phyloP scores from a whole-genome alignment of 1,140 invertebrate species.

The Daktulosphaira vitifoliae region DNA sequence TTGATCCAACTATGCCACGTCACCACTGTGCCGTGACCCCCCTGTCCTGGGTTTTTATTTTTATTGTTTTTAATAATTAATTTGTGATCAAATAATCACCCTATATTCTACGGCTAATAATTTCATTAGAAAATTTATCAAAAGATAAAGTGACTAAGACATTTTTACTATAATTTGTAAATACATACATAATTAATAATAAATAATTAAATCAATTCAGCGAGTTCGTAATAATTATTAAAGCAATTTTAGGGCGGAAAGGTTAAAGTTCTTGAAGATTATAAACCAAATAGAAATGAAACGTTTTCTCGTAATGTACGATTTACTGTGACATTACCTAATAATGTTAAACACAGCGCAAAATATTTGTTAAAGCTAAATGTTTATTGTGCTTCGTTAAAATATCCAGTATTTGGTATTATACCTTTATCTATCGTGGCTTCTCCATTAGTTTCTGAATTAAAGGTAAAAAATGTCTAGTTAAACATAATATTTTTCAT shows the following conservation, averaged over 20 bases:
- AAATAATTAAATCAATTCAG: too few species aligned
- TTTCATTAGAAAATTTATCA: too few species aligned
- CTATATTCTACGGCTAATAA: too few species aligned
- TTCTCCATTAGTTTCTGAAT: slow-evolving; percentile 1
- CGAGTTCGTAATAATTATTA: not conserved
- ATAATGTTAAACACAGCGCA: slow-evolving; percentile 9
- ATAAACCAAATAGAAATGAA: not conserved
- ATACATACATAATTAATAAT: too few species aligned
- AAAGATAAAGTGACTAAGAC: too few species aligned
- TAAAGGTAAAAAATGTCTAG: not conserved
- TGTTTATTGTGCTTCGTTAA: slow-evolving; percentile 1
- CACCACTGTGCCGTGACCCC: too few species aligned
- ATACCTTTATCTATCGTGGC: slow-evolving; percentile 7
- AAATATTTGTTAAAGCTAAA: slow-evolving; percentile 4
- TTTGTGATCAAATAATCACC: too few species aligned
- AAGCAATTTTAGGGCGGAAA: slow-evolving; percentile 8
- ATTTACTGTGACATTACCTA: slow-evolving; percentile 2
- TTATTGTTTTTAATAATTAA: too few species aligned
- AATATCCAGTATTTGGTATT: slow-evolving; percentile 2
- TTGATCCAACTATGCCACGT: too few species aligned
- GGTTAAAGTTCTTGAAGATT: slow-evolving; percentile 10
- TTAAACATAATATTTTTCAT: too few species aligned
- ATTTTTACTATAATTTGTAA: too few species aligned
- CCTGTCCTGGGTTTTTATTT: too few species aligned
- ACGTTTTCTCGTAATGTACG: slow-evolving; percentile 15